Base-by-base conservation (phyloP, 2,113 vertebrate species). In the Apteryx mantelli region DNA sequence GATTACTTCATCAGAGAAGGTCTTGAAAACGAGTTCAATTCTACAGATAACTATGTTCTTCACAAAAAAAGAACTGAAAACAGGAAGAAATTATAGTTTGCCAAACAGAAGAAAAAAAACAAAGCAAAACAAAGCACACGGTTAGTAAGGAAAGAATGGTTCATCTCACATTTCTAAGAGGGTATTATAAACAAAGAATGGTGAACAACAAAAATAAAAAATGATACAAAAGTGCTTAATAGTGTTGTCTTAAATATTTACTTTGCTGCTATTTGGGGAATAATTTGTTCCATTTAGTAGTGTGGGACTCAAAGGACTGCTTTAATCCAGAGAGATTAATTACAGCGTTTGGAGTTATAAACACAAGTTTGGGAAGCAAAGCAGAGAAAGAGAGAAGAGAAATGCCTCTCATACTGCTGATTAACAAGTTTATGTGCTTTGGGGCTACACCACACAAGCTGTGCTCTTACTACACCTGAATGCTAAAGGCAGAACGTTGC, bases 271-370 rank as follows among this genome's bases (percentile, higher is more conserved):
- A 55, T 82, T 71, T 87, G 86, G 89, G 95, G 95, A 97, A 95
- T 96, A 89, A 97, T 88, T 97, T 95, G 94, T 94, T 97, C 92
- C 92, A 96, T 94, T 97, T 96, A 98, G 91, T 48, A 70, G 89
- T 82, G 86, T 79, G 89, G 93, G 91, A 69, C 95, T 96, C 98
- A 95, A 86, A 96, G 95, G 97, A 97, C 74, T 0, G 22, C 81
- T 70, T 88, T 97, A 97, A 89, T 96, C 98, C 90, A 40, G 92
- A 86, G 96, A 97, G 97, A 98, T 96, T 97, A 96, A 97, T 97
- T 97, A 97, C 58, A 96, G 95, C 81, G 71, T 73, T 96, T 82
- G 53, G 89, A 96, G 91, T 69, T 91, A 70, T 42, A 91, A 75
- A 89, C 94, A 86, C 70, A 82, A 82, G 75, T 93, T 92, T 84